A percentile compares a stretch with the other conserved stretches of the same genome.
phyloP scores from a whole-genome alignment of 2,888 invertebrate genomes.

The Hyles lineata region DNA sequence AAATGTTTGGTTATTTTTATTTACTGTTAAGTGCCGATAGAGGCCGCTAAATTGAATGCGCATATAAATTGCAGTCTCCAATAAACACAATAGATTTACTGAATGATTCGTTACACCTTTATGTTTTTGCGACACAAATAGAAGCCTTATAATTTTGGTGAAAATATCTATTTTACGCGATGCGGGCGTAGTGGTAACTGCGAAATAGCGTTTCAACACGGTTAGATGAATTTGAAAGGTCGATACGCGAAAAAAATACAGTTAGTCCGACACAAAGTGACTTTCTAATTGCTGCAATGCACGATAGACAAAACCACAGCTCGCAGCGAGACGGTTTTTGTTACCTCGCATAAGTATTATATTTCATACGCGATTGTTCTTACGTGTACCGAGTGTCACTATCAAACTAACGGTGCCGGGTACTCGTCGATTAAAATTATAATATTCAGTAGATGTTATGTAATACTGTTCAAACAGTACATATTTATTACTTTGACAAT shows the following conservation, averaged over 20 bases:
- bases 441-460: too few species aligned
- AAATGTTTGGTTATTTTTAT: too few species aligned
- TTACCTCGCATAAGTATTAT: slow-evolving; percentile 15
- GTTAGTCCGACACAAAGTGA: slow-evolving; percentile 46
- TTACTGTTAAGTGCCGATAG: too few species aligned
- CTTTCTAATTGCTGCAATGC: slow-evolving; percentile 48
- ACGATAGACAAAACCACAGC: slow-evolving; percentile 28
- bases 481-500: too few species aligned
- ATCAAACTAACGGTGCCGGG: too few species aligned
- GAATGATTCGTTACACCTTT: too few species aligned
- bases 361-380: slow-evolving; percentile 8
- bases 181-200: slow-evolving; percentile 19
- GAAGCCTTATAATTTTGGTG: not conserved
- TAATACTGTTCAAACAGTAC: too few species aligned
- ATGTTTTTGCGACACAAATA: not conserved
- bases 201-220: slow-evolving; percentile 34
- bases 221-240: slow-evolving; percentile 45
- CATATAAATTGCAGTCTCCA: too few species aligned
- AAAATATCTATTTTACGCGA: slow-evolving; percentile 18
- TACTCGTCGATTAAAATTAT: too few species aligned
- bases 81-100: too few species aligned
- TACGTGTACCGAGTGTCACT: not conserved
- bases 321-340: slow-evolving; percentile 17
- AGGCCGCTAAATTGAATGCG: too few species aligned
- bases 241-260: slow-evolving; percentile 52